Base-by-base conservation (phyloP, 2,888 invertebrate genomes). In the Monopis laevigella region DNA sequence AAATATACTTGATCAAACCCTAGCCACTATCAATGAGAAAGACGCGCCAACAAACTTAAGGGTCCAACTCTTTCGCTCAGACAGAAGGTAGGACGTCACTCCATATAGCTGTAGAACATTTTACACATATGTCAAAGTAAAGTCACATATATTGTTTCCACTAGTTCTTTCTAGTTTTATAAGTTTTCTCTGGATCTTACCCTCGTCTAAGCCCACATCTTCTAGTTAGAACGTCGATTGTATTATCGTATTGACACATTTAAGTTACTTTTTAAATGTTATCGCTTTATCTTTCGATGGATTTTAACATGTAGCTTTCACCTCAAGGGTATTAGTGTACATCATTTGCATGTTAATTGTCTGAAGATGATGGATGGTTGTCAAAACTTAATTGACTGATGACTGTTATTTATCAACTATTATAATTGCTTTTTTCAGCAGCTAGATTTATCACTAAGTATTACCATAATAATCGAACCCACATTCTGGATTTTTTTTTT, bases 201-300 rank as follows among this genome's bases (percentile, higher is more conserved):
- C 10, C 24, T 24, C 24, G 10, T 10, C 24, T 24, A 24, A 5
- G 24, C 6, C 6, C 24, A 24, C 10, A 5, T 24, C 24, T 24
- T 24, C 24, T 24, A 7, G 24, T 24, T 24, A 24, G 6, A 24
- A 24, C 24, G 24, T 24, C 24, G 10, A 24, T 24, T 24, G 10
- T 24, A 49, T 49, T 53, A 56, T 55, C 68, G 64, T 59, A 66
- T 68, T 70, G 65, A 51, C 52, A 53, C 48, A 46, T 40, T 49
- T 58, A 55, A 62, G 56, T 62, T 64, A 64, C 61, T 59, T 44
- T 47, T 35, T 46, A 7, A 24, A 24, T 24, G 24, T 24, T 24
- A 24, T 24, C 24, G 24, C 10, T 7, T 7, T 24, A 24, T 24
- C 24, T 24, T 24, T 24, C 6, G 24, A 7, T 24, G 24, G 6